Base-by-base conservation (phyloP, 2,888 invertebrate genomes). In the Agrotis puta region DNA sequence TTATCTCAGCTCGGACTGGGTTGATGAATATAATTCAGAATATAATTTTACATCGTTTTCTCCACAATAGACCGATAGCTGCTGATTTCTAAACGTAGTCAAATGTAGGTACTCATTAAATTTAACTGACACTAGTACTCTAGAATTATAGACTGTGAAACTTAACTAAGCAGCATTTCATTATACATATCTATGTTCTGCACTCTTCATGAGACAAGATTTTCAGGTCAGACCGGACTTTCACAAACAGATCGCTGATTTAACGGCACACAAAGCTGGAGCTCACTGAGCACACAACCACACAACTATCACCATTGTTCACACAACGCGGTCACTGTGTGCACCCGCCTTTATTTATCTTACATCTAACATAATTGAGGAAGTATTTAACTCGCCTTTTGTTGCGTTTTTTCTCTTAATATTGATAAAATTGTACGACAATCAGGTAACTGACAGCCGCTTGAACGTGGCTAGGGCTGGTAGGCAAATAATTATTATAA, bases 361-460 rank as follows among this genome's bases (percentile, higher is more conserved):
- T 89, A 83, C 88, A 86, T 87, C 83, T 85, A 80, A 83, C 85
- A 85, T 94, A 94, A 94, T 95, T 94, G 94, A 93, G 94, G 94
- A 95, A 94, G 93, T 92, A 88, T 93, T 94, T 92, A 91, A 85
- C 84, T 85, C 82, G 70, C 81, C 85, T 83, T 85, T 86, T 85
- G 85, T 85, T 78, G 48, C 82, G 77, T 72, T 88, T 89, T 90
- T 89, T 90, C 72, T 85, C 85, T 85, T 86, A 87, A 87, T 88
- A 87, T 87, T 87, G 87, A 88, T 87, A 85, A 86, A 89, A 85
- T 89, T 88, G 84, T 81, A 86, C 85, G 84, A 88, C 85, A 85
- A 80, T 83, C 84, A 85, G 82, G 87, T 87, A 86, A 78, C 86
- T 83, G 85, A 83, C 85, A 85, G 85, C 59, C 83, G 83, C 67